A percentile compares a stretch with the other conserved stretches of the same genome.
Evolutionary conservation across 1,140 invertebrate genomes (phyloP).

Genomic region (Drosophila takahashii): DNA sequence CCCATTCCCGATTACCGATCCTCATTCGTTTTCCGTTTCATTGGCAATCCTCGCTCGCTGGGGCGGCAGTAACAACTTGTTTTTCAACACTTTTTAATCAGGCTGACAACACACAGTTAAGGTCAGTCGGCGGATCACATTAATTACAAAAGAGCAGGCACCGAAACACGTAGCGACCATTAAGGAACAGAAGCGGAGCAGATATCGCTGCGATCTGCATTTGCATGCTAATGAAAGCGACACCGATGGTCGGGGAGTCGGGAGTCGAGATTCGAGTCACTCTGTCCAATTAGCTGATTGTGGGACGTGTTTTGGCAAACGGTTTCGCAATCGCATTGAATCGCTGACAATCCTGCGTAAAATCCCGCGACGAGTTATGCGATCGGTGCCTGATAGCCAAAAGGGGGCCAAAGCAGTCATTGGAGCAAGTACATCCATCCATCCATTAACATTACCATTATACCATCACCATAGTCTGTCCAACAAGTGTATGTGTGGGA

Average conservation of each 20-base stretch:
- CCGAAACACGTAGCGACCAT: constrained; percentile 70
- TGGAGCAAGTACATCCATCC: constrained; percentile 58
- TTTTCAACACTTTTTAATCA: constrained; percentile 80
- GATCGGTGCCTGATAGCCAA: constrained; percentile 53
- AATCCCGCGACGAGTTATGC: constrained; percentile 48
- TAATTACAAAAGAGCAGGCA: constrained; percentile 71
- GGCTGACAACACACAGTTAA: constrained; percentile 75
- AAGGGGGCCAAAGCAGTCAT: constrained; percentile 46
- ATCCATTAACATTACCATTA: constrained; percentile 23
- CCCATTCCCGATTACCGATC: neutral
- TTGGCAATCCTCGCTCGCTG: constrained; percentile 9
- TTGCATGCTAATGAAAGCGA: constrained; percentile 76
- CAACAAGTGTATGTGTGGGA: constrained; percentile 20
- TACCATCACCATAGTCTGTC: too few species aligned
- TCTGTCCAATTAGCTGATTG: constrained; percentile 75
- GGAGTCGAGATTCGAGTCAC: neutral
- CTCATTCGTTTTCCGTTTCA: constrained; percentile 53
- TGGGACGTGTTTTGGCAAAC: constrained; percentile 76
- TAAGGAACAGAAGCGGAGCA: constrained; percentile 56
- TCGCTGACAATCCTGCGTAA: constrained; percentile 14
- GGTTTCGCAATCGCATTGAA: constrained; percentile 32
- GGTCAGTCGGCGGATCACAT: constrained; percentile 72
- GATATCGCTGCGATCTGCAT: constrained; percentile 44
- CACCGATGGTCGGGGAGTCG: constrained; percentile 55
- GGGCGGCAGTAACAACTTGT: constrained; percentile 64